These are phyloP conservation scores for Archilochus colubris DNA, from an alignment of 2,113 vertebrate species.

Conservation along the genomic window DNA sequence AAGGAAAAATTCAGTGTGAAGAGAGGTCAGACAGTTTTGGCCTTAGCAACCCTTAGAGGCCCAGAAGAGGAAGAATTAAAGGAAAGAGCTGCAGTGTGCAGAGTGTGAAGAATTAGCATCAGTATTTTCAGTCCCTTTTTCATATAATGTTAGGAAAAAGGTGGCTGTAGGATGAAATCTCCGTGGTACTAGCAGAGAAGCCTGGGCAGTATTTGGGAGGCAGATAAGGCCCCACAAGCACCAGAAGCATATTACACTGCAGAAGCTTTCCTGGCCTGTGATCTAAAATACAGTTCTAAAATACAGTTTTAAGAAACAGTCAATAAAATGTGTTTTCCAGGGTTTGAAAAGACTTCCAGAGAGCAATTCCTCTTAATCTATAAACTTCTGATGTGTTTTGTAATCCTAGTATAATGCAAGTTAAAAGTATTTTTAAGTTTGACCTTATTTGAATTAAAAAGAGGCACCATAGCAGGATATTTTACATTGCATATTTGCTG, in stretches of 20 bases:
- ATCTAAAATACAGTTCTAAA: background rate
- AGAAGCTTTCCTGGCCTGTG: background rate
- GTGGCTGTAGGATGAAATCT: background rate
- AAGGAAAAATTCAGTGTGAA: slow-evolving; percentile 23
- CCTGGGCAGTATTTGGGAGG: background rate
- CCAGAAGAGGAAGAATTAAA: slow-evolving; percentile 18
- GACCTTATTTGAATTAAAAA: background rate
- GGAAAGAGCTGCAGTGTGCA: background rate
- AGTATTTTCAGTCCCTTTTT: background rate
- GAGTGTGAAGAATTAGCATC: slow-evolving; percentile 27
- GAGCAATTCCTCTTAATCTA: background rate
- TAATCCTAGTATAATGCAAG: background rate
- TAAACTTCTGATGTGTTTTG: background rate
- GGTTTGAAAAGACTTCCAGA: background rate
- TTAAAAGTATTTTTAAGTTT: background rate
- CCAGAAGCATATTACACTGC: background rate
- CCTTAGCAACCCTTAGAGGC: slow-evolving; percentile 1
- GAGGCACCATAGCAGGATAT: background rate
- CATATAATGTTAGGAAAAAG: background rate
- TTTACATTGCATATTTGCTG: background rate
- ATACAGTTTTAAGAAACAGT: background rate
- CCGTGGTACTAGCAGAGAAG: background rate
- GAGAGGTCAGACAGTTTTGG: slow-evolving; percentile 23
- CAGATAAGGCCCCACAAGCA: background rate
- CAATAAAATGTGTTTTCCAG: background rate